Conservation (phyloP, 1,140 invertebrate genomes). For the Globodera ellingtonae region DNA sequence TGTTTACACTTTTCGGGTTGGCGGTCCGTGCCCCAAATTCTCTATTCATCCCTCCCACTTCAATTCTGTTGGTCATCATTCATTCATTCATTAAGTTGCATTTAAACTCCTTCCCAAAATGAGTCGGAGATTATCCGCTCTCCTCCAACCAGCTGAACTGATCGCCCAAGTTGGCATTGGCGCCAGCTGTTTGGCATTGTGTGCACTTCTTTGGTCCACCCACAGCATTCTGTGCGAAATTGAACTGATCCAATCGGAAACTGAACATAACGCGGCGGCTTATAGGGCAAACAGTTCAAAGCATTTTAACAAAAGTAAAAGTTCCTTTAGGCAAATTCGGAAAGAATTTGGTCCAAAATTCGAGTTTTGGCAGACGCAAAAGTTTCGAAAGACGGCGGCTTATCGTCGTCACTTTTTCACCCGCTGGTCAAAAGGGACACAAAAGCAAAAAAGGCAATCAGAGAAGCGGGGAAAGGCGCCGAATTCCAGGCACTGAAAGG, state of each 20-base stretch:
- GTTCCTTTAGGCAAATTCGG: neutral
- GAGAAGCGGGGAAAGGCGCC: neutral
- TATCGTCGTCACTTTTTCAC: neutral
- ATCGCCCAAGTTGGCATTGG: conserved; percentile 3
- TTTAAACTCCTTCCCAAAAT: neutral
- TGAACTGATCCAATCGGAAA: neutral
- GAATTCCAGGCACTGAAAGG: conserved; percentile 12
- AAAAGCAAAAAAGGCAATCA: neutral
- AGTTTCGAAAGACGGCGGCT: neutral
- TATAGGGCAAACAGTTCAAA: neutral
- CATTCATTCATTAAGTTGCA: too few relatives aligned
- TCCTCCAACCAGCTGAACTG: neutral
- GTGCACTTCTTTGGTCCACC: neutral
- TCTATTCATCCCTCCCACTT: too few relatives aligned
- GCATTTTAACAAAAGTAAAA: neutral
- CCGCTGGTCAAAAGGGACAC: neutral
- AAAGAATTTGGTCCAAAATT: conserved; percentile 1
- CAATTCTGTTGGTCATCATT: too few relatives aligned
- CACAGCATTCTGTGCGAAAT: conserved; percentile 2
- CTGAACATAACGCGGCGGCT: neutral
- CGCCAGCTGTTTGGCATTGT: neutral
- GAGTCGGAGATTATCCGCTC: neutral
- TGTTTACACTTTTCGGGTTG: too few relatives aligned
- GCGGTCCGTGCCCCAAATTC: too few relatives aligned
- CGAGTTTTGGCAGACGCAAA: neutral